These are phyloP conservation scores for Mystacornis crossleyi DNA, from an alignment of 2,113 vertebrate genomes.

Conservation along the genomic window DNA sequence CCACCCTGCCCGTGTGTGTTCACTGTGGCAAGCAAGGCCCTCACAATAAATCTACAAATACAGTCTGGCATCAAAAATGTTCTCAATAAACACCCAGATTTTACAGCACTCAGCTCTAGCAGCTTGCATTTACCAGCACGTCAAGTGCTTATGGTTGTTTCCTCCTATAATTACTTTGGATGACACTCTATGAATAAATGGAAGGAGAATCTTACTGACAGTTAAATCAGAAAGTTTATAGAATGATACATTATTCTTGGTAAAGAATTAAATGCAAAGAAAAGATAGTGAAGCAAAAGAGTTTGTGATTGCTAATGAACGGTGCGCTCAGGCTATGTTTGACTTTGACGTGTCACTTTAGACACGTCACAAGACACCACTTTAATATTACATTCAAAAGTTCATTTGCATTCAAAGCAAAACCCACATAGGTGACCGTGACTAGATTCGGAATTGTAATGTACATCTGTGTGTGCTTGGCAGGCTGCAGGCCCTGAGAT, in stretches of 20 bases:
- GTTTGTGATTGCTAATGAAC: neutral
- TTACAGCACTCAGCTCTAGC: neutral
- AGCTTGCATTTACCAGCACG: neutral
- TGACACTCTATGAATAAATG: neutral
- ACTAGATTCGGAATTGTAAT: neutral
- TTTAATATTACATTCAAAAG: neutral
- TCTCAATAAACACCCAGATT: neutral
- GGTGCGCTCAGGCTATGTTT: neutral
- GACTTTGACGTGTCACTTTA: conserved; percentile 2
- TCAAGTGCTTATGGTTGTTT: neutral
- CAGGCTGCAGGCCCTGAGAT: neutral
- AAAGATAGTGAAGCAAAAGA: neutral
- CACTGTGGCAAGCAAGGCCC: neutral
- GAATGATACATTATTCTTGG: neutral
- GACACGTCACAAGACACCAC: neutral
- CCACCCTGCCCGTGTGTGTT: neutral
- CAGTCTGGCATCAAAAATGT: neutral
- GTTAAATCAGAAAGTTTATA: neutral
- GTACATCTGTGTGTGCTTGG: neutral
- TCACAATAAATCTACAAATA: neutral
- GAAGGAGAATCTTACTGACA: neutral
- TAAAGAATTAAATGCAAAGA: neutral
- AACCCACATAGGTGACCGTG: neutral
- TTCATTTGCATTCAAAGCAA: conserved; percentile 7
- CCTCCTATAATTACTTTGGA: neutral